A percentile compares a stretch with the other conserved stretches of the same genome.
Evolutionary conservation across 2,888 invertebrate species (phyloP).

Genomic region (Drosophila kuntzei): DNA sequence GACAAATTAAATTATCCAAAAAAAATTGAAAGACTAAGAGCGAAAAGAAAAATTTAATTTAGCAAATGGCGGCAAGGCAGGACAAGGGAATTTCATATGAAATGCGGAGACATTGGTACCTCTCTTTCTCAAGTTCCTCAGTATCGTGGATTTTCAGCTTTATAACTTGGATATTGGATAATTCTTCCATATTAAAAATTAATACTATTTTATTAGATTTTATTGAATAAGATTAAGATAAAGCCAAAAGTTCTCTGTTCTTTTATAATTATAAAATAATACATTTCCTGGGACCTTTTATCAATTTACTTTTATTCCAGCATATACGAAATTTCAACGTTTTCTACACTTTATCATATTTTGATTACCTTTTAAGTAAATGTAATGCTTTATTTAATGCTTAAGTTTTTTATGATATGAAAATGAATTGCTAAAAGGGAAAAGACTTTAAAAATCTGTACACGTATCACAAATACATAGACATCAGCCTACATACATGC

Average conservation of each 20-base stretch:
- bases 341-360: not conserved
- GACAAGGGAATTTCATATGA: not conserved
- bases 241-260: not conserved
- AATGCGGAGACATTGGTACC: not conserved
- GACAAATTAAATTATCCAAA: constrained; percentile 10
- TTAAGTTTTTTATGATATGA: constrained; percentile 4
- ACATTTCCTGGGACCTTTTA: not conserved
- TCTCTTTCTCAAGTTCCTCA: no score
- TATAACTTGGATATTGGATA: no score
- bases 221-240: no score
- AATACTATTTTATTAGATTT: not conserved
- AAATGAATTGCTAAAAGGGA: not conserved
- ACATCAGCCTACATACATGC: constrained; percentile 5
- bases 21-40: not conserved
- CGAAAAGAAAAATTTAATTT: constrained; percentile 10
- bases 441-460: constrained; percentile 4
- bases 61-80: constrained; percentile 11
- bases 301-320: not conserved
- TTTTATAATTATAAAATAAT: not conserved
- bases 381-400: not conserved
- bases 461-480: constrained; percentile 10
- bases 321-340: not conserved
- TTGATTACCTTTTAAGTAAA: constrained; percentile 4
- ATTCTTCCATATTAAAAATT: not conserved
- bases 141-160: not conserved